Evolutionary conservation across 2,797 vertebrate genomes (phyloP), one percentile per base, ranked within the genome.

Genomic region (Catamblyrhynchus diadema): DNA sequence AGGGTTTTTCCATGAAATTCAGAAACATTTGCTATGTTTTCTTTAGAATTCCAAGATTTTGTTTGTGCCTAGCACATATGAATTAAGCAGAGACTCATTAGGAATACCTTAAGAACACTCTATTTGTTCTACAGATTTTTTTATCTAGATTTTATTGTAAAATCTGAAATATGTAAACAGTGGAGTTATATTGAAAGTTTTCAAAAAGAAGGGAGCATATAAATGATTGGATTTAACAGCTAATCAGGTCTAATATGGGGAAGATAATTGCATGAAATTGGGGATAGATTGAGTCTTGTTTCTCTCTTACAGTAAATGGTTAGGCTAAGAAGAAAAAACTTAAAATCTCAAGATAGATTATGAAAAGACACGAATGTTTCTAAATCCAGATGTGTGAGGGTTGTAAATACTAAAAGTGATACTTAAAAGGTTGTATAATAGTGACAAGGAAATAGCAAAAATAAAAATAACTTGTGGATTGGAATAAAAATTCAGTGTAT

Each of bases 1-100:
- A 3, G 3, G 3, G 0, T 21, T 47, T 32, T 56, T 11, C 8
- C 2, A 20, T 19, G 37, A 48, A 81, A 30, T 27, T 45, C 6
- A 22, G 27, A 59, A 37, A 32, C 9, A 48, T 70, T 51, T 85
- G 14, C 21, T 45, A 1, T 56, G 11, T 61, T 71, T 79, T 64
- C 17, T 32, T 84, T 59, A 39, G 22, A 71, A 73, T 56, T 4
- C n/a, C 5, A 75, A 41, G 45, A 5, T 50, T 47, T 66, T 50
- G 1, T 22, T 69, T 60, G 4, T 86, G 32, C 28, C 22, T 13
- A 48, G n/a, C 8, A 8, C 2, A 5, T 33, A 30, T 0, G 6
- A 66, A 18, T 80, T 60, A 75, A 71, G 19, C 14, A 61, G 25
- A 57, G 6, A 50, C 59, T 62, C 3, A 17, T 39, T 62, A 61